These are phyloP conservation scores for Lithobates sylvaticus DNA, from an alignment of 2,797 vertebrate species.

Conservation along the genomic window DNA sequence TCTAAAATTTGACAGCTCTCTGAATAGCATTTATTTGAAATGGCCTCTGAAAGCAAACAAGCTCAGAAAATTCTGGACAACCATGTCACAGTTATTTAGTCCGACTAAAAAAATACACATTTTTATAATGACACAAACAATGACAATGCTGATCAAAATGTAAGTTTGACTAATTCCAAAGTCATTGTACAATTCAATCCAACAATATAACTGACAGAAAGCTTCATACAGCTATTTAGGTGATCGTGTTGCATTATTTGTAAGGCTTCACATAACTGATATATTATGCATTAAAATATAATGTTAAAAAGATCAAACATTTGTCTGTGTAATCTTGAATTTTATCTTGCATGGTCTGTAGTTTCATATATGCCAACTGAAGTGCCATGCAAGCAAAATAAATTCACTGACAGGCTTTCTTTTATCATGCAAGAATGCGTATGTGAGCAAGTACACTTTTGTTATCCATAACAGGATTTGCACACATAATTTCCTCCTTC, in stretches of 20 bases:
- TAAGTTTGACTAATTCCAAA: background rate
- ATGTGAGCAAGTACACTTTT: no score
- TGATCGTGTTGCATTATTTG: background rate
- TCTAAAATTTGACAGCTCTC: conserved; percentile 41
- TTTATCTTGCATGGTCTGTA: no score
- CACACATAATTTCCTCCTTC: no score
- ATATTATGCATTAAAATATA: background rate
- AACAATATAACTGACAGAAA: background rate
- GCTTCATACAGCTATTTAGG: background rate
- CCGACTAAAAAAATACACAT: conserved; percentile 11
- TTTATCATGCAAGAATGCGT: no score
- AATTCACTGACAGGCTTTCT: no score
- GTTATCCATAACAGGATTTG: no score
- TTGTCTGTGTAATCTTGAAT: no score
- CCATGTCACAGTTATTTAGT: conserved; percentile 31
- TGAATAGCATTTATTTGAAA: conserved; percentile 22
- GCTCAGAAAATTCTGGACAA: conserved; percentile 32
- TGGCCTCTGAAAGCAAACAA: conserved; percentile 48
- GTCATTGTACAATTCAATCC: no score
- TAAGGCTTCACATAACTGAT: background rate
- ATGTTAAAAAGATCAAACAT: no score
- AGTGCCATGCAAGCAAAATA: no score
- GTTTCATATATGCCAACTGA: no score
- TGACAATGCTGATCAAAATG: background rate
- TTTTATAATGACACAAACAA: conserved; percentile 14